A percentile compares a stretch with the other conserved stretches of the same genome.
phyloP scores from a whole-genome alignment of 2,113 vertebrate species.

The Varanus salvator region DNA sequence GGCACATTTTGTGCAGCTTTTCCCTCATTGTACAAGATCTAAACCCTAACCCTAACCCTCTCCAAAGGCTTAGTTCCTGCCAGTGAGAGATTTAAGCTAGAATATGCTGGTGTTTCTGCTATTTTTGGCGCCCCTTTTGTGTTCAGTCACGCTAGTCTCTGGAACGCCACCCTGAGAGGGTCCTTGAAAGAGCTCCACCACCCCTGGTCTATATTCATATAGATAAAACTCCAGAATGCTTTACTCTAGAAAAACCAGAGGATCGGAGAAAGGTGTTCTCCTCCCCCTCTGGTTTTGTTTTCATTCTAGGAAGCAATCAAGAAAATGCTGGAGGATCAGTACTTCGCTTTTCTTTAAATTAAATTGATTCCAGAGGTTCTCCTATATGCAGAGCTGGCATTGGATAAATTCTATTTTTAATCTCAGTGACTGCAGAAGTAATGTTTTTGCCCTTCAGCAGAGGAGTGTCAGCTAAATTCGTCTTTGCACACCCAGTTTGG shows the following conservation, averaged over 20 bases:
- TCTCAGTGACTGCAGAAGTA: neutral
- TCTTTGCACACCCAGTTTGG: slow-evolving; percentile 31
- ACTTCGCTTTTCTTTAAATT: neutral
- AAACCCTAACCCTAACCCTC: too few relatives aligned
- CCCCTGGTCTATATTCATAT: neutral
- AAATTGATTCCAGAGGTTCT: neutral
- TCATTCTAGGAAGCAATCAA: neutral
- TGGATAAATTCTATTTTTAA: slow-evolving; percentile 31
- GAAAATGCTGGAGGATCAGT: too few relatives aligned
- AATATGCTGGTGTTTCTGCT: too few relatives aligned
- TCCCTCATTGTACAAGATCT: too few relatives aligned
- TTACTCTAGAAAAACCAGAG: neutral
- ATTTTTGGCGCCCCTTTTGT: too few relatives aligned
- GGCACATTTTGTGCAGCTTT: too few relatives aligned
- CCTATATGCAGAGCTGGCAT: slow-evolving; percentile 8
- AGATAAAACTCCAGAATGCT: neutral
- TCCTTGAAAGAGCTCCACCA: too few relatives aligned
- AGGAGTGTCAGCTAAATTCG: slow-evolving; percentile 38
- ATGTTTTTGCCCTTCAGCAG: slow-evolving; percentile 29
- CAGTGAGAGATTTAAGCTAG: too few relatives aligned
- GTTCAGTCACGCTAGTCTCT: too few relatives aligned
- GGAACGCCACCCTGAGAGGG: too few relatives aligned
- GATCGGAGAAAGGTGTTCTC: neutral
- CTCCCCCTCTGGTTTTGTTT: neutral
- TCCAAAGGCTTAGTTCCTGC: too few relatives aligned